Evolutionary conservation across 2,888 invertebrate genomes (phyloP).

Genomic region (Papilio elwesi): DNA sequence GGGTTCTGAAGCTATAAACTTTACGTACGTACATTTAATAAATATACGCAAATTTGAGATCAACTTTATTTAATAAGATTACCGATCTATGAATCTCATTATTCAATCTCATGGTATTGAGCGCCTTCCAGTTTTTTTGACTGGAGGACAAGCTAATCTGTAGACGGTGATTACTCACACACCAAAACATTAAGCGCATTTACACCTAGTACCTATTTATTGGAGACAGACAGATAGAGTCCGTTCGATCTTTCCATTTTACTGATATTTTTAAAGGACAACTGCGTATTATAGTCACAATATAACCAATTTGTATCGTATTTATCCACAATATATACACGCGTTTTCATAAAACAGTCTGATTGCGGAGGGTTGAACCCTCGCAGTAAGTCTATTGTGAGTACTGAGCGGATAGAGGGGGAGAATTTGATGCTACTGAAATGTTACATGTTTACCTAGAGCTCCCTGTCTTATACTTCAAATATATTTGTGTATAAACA

Average conservation of each 20-base stretch:
- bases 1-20: no score
- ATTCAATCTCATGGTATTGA: no score
- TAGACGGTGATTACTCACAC: no score
- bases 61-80: no score
- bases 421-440: conserved; percentile 28
- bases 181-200: background rate
- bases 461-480: background rate
- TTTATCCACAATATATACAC: conserved; percentile 2
- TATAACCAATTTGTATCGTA: conserved; percentile 1
- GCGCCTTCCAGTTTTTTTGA: no score
- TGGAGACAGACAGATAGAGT: background rate
- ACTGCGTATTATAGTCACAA: background rate
- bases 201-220: background rate
- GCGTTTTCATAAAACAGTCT: conserved; percentile 3
- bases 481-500: background rate
- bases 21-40: no score
- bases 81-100: no score
- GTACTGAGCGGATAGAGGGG: conserved; percentile 29
- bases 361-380: conserved; percentile 39
- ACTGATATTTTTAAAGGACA: background rate
- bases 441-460: conserved; percentile 24
- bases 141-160: no score
- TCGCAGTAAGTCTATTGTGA: conserved; percentile 30
- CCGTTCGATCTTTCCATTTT: background rate
- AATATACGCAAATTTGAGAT: no score